phyloP scores from a whole-genome alignment of 2,797 vertebrate genomes.

The Molossus alvarezi region DNA sequence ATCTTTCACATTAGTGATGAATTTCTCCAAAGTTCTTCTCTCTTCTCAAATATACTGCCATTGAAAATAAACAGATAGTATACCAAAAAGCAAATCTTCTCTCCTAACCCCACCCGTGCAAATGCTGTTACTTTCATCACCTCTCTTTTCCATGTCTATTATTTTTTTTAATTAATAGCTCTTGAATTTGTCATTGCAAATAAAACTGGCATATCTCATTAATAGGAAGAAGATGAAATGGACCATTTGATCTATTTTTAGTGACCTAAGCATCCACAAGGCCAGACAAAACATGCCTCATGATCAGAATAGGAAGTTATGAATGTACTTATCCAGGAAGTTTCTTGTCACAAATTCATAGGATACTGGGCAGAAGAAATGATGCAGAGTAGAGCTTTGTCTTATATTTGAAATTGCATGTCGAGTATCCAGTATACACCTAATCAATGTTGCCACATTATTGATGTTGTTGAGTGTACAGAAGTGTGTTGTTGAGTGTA shows the following conservation, averaged over 20 bases:
- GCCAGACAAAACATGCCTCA: neutral
- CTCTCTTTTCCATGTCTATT: neutral
- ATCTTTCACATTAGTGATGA: neutral
- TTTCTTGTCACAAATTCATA: neutral
- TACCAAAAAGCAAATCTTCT: neutral
- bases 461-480: neutral
- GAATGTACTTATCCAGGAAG: too few relatives aligned
- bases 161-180: neutral
- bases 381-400: neutral
- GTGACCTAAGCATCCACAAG: neutral
- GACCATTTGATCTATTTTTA: neutral
- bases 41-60: neutral
- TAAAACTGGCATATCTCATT: neutral
- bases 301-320: neutral
- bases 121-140: neutral
- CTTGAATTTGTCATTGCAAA: slow-evolving; percentile 15
- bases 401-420: neutral
- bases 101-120: neutral
- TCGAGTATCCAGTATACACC: neutral
- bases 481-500: neutral
- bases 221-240: neutral
- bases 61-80: neutral
- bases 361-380: neutral
- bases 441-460: neutral
- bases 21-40: neutral